Evolutionary conservation across 2,888 invertebrate species (phyloP), one percentile per base, ranked within the genome.

Genomic region (Drosophila meridiana): DNA sequence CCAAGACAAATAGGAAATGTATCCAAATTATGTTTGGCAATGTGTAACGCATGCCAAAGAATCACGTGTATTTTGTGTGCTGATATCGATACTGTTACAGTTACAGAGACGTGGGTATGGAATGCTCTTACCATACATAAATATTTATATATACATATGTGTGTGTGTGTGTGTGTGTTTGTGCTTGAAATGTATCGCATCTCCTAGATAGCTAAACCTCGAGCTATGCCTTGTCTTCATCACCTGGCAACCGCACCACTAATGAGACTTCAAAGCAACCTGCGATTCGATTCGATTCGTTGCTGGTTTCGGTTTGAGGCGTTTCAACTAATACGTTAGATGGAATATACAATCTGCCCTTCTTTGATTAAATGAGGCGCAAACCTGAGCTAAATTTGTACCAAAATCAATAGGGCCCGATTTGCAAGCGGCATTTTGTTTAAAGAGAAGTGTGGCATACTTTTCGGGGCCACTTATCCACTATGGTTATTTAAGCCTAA

Each of bases 191-290:
- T 40, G 66, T 38, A 60, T 48, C 42, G 34, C 14, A 55, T 71
- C 55, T 47, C 47, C 55, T 56, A n/a, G 40, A 14, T 3, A 57
- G 52, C 56, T 47, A 45, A 28, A 38, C 50, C 56, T 13, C 34
- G 8, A 43, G 14, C 47, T 40, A 11, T 30, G 38, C n/a, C 30
- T 32, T 68, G 63, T 55, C 58, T 48, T 76, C 78, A 55, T 89
- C 89, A 83, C 85, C 89, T 85, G 84, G 85, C 85, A 89, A 89
- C 89, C 89, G 74, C 69, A 65, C 42, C 61, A 77, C 87, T 85
- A 85, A 85, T 89, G 85, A 85, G 89, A 89, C 85, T 65, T 85
- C 85, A 85, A 89, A 85, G 85, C 61, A 66, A 67, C 73, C 72
- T 58, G 61, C 36, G 72, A 69, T 81, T 81, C 73, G 87, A 81